Evolutionary conservation across 2,888 invertebrate genomes (phyloP), one percentile per base, ranked within the genome.

Genomic region (Drepanosiphum platanoidis): DNA sequence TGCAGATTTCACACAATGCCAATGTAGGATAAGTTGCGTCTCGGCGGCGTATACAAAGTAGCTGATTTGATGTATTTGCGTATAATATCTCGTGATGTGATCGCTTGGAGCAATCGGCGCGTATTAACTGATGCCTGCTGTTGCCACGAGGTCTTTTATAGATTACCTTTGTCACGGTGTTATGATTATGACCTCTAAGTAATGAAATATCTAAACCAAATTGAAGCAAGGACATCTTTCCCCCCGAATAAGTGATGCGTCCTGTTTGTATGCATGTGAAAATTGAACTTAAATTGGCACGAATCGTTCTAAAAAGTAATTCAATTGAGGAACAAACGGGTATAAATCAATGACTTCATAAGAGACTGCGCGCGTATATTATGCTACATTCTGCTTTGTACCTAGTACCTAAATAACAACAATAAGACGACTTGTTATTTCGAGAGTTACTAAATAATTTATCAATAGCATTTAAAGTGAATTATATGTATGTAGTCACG

Each of bases 141-240:
- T 15, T 9, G 13, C 32, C 32, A 72, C 64, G 9, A n/a, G 52
- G 27, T 68, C 58, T 84, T 83, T 77, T 84, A 84, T 84, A 84
- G 32, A 66, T 30, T 68, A 36, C 66, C 84, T 83, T 74, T 74
- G 84, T 77, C 84, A 66, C 74, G 83, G 83, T 36, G 58, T 84
- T 84, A 77, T 84, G 84, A 84, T 84, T 84, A 84, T 84, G 84
- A 84, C 84, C 84, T 84, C 77, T 77, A 36, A n/a, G 64, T n/a
- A 84, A 84, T 36, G 84, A 39, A 68, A 66, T 34, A 39, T 74
- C 75, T 58, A 77, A 36, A 77, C 39, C 84, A 70, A 84, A 84
- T 84, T 84, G 58, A 77, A 9, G 77, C 52, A 58, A 84, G 84
- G 84, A 84, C 84, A 58, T 30, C 8, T 74, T 68, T 34, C 22